Percentiles rank a stretch among this genome's conserved stretches.
These are phyloP conservation scores for Notospermus geniculatus DNA, from an alignment of 1,140 invertebrate species.

Conservation along the genomic window DNA sequence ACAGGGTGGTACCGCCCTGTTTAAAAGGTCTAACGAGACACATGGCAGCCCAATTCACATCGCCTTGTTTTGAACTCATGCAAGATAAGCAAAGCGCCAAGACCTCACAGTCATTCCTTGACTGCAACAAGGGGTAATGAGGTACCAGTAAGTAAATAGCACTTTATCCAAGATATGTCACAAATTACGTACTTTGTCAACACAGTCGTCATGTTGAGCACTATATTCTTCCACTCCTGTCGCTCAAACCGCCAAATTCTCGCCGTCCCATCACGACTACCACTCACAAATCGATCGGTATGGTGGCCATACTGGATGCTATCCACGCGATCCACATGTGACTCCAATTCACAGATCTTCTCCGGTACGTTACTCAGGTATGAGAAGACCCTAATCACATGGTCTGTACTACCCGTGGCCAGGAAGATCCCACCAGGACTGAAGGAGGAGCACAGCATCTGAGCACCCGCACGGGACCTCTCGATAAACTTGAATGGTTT, in stretches of 20 bases:
- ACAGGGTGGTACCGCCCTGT: too few relatives aligned
- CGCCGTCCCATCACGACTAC: slow-evolving; percentile 94
- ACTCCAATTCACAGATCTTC: slow-evolving; percentile 79
- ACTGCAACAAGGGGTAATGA: too few relatives aligned
- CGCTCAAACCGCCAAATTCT: slow-evolving; percentile 89
- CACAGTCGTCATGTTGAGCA: slow-evolving; percentile 63
- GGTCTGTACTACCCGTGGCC: slow-evolving; percentile 90
- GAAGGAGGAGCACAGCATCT: slow-evolving; percentile 95
- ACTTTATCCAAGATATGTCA: too few relatives aligned
- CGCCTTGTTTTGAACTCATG: too few relatives aligned
- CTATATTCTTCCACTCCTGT: slow-evolving; percentile 80
- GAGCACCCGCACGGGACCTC: slow-evolving; percentile 86
- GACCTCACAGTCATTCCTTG: too few relatives aligned
- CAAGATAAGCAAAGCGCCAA: too few relatives aligned
- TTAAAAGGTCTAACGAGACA: too few relatives aligned
- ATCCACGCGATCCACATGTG: slow-evolving; percentile 92
- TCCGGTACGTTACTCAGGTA: slow-evolving; percentile 73
- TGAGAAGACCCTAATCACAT: slow-evolving; percentile 87
- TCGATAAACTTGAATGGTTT: slow-evolving; percentile 91
- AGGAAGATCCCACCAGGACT: slow-evolving; percentile 85
- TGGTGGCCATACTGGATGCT: slow-evolving; percentile 91
- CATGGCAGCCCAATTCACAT: too few relatives aligned
- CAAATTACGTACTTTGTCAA: neutral
- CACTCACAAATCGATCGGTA: slow-evolving; percentile 84
- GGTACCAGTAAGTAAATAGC: too few relatives aligned